Base-by-base conservation (phyloP, 2,888 invertebrate species). In the Limulus polyphemus region DNA sequence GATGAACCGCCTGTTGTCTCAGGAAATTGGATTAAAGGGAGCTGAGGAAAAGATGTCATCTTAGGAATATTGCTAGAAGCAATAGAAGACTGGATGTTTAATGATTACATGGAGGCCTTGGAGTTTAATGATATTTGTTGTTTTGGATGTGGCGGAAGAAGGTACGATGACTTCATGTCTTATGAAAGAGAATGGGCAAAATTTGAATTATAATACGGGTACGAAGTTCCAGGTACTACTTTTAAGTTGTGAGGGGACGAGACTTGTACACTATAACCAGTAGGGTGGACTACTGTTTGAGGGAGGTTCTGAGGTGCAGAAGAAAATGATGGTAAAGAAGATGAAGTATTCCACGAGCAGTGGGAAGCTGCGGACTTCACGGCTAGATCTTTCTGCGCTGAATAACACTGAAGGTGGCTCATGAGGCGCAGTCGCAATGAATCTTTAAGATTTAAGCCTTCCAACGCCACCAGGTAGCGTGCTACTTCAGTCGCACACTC, bases 401-500 rank as follows among this genome's bases (percentile, higher is more conserved):
- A 87, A 78, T 91, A 95, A 77, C 94, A 93, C 75, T 97, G 94
- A 54, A 98, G 81, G 76, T 98, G 97, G 55, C 90, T 90, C 82
- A 95, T 87, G 58, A 97, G 82, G 1, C 97, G 84, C 32, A 94
- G 78, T 2, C 95, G 81, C 60, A 97, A 78, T 0, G 95, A 95
- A 76, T 98, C 93, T 72, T 97, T 93, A 62, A 93, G 87, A 77
- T 95, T 95, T 75, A 97, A 82, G 13, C 95, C 97, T 77, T 97
- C 97, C 74, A 91, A 90, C 69, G 92, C 87, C 70, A 94, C 92
- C 66, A 98, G 81, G 79, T 95, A 98, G 11, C 95, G 83, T 0
- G 91, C 90, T 0, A 94, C 94, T 77, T 98, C 97, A 0, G 94
- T 89, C 0, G 90, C 90, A 77, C 97, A 97, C 75, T 97, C 97